Evolutionary conservation across 2,113 vertebrate species (phyloP).

Genomic region (Progne subis): DNA sequence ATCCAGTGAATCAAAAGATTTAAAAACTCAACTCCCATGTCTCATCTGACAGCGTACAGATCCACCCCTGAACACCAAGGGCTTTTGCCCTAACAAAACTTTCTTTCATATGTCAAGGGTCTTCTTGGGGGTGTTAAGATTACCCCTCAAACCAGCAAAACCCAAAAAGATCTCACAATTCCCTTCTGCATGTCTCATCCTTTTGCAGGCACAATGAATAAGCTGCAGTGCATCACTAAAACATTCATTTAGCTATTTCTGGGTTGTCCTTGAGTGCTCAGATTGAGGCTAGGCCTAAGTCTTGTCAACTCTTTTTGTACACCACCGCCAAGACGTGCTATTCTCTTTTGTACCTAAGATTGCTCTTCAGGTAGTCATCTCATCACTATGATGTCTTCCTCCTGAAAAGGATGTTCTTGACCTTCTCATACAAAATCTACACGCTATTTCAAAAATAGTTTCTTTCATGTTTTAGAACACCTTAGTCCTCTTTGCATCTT

Average conservation of each 20-base stretch:
- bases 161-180: not conserved
- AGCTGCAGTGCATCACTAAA: not conserved
- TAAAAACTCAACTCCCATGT: not conserved
- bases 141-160: not conserved
- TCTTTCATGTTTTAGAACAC: not conserved
- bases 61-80: not conserved
- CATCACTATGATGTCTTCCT: not conserved
- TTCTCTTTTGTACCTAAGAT: not conserved
- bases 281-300: not conserved
- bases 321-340: not conserved
- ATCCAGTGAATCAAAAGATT: not conserved
- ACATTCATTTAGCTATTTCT: not conserved
- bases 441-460: not conserved
- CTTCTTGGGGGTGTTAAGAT: not conserved
- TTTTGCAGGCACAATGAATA: not conserved
- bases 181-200: not conserved
- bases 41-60: not conserved
- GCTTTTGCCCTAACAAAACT: not conserved
- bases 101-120: not conserved
- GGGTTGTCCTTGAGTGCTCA: not conserved
- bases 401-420: not conserved
- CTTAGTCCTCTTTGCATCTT: not conserved
- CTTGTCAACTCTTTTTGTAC: not conserved
- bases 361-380: not conserved
- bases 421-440: not conserved